These are phyloP conservation scores for Cryptophagus acutangulus DNA, from an alignment of 2,888 invertebrate species.

Conservation along the genomic window DNA sequence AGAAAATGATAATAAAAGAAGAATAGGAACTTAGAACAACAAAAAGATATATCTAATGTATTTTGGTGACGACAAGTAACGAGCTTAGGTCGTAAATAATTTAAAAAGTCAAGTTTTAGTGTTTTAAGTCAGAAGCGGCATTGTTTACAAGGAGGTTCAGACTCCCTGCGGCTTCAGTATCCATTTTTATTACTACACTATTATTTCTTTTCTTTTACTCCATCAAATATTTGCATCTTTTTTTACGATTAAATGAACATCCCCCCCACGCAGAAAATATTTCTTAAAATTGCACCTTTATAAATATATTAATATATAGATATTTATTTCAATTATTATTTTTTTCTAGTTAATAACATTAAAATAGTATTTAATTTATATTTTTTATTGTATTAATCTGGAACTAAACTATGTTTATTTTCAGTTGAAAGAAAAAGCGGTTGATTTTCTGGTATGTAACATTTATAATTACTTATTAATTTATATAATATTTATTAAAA, in stretches of 20 bases:
- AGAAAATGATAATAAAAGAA: no score
- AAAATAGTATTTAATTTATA: background rate
- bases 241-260: background rate
- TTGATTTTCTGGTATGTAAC: slow-evolving; percentile 43
- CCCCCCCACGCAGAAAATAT: no score
- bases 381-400: slow-evolving; percentile 9
- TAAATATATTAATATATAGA: no score
- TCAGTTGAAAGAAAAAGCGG: slow-evolving; percentile 44
- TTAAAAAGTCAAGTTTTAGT: slow-evolving; percentile 32
- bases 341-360: no score
- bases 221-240: slow-evolving; percentile 3
- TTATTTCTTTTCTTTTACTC: slow-evolving; percentile 1
- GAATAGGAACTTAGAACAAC: no score
- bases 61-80: slow-evolving; percentile 32
- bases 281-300: no score
- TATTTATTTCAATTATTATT: no score
- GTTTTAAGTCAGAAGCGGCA: slow-evolving; percentile 30
- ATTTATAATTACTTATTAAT: slow-evolving; percentile 6
- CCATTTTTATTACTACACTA: slow-evolving; percentile 6
- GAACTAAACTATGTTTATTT: slow-evolving; percentile 34
- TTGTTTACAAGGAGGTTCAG: slow-evolving; percentile 22
- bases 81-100: slow-evolving; percentile 29
- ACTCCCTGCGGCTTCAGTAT: slow-evolving; percentile 6
- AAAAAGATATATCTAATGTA: no score
- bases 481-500: background rate